Evolutionary conservation across 2,113 vertebrate species (phyloP).

Genomic region (Caracal caracal): DNA sequence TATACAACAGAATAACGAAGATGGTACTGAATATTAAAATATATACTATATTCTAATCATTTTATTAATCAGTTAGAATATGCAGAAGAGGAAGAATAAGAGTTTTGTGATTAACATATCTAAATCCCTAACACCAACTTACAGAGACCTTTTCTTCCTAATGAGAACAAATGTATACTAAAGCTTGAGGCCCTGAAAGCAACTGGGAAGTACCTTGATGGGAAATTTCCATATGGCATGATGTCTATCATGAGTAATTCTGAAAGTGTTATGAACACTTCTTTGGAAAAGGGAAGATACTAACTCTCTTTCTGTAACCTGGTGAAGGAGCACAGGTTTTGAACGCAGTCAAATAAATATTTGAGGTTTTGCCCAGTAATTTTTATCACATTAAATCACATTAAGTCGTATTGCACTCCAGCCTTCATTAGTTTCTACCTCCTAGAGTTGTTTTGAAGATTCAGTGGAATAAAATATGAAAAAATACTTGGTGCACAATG

Average conservation of each 20-base stretch:
- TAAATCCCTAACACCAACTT: neutral
- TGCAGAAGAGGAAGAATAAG: neutral
- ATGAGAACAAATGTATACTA: neutral
- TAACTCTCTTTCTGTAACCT: neutral
- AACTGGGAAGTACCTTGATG: neutral
- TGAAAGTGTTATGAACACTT: neutral
- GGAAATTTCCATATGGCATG: neutral
- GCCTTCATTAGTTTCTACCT: neutral
- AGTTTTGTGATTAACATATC: neutral
- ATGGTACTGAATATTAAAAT: neutral
- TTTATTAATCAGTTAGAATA: neutral
- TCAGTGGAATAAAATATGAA: neutral
- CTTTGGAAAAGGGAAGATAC: neutral
- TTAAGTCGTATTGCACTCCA: neutral
- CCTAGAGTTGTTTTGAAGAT: neutral
- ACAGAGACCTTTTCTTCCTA: neutral
- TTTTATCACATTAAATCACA: neutral
- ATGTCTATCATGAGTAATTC: neutral
- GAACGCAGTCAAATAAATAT: constrained; percentile 11
- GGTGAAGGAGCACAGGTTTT: neutral
- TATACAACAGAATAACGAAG: neutral
- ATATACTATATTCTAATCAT: neutral
- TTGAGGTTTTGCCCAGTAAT: neutral
- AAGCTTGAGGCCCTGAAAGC: neutral
- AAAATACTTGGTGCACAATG: neutral